Evolutionary conservation across 2,888 invertebrate genomes (phyloP).

Genomic region (Aradus depressus): DNA sequence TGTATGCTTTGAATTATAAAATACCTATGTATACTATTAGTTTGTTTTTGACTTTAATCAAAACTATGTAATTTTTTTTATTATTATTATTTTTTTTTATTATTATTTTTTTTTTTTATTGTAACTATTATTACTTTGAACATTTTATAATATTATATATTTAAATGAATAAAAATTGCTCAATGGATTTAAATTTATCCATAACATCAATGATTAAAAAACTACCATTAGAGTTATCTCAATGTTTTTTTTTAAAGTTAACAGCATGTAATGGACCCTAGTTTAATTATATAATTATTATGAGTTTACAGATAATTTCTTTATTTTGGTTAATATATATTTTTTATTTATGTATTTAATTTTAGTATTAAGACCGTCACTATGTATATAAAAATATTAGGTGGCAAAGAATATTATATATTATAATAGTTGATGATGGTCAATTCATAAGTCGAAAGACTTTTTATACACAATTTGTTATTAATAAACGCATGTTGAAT

Average conservation of each 20-base stretch:
- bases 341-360: slow-evolving; percentile 2
- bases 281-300: not conserved
- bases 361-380: slow-evolving; percentile 5
- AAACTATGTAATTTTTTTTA: too few relatives aligned
- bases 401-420: slow-evolving; percentile 5
- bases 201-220: not conserved
- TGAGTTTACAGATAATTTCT: slow-evolving; percentile 6
- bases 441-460: slow-evolving; percentile 26
- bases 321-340: slow-evolving; percentile 1
- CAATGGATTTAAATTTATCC: slow-evolving; percentile 6
- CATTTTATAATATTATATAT: not conserved
- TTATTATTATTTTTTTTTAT: slow-evolving; percentile 1
- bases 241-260: not conserved
- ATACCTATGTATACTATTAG: too few relatives aligned
- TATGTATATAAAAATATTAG: slow-evolving; percentile 16
- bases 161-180: slow-evolving; percentile 11
- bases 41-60: too few relatives aligned
- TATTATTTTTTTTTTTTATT: not conserved
- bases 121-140: not conserved
- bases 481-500: slow-evolving; percentile 24
- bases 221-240: slow-evolving; percentile 13
- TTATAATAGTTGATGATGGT: slow-evolving; percentile 19
- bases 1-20: too few relatives aligned
- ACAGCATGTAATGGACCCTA: not conserved
- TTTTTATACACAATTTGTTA: slow-evolving; percentile 21